Percentiles rank a stretch among this genome's conserved stretches.
Conservation (phyloP, 2,113 vertebrate species). For the Corythornis cristatus region DNA sequence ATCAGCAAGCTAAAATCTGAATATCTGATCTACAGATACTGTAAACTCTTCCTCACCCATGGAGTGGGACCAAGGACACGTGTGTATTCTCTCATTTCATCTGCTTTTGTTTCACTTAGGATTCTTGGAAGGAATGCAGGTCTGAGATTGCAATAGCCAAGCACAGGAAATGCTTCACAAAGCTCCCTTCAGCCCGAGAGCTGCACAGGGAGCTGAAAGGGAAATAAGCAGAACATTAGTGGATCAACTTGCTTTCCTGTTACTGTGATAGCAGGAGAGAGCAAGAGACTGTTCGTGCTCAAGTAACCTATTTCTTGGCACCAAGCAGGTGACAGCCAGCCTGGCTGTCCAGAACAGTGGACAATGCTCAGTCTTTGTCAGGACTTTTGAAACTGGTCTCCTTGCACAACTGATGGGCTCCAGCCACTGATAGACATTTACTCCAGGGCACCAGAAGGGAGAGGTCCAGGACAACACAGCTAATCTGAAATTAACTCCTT, state of each 20-base stretch:
- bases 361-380: neutral
- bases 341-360: neutral
- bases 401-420: neutral
- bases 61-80: neutral
- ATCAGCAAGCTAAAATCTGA: neutral
- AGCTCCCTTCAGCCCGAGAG: neutral
- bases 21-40: neutral
- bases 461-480: neutral
- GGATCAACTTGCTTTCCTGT: fast-evolving
- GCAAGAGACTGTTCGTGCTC: neutral
- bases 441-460: neutral
- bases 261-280: neutral
- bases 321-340: neutral
- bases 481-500: neutral
- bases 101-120: neutral
- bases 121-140: neutral
- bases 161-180: conserved; percentile 9
- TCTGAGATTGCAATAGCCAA: neutral
- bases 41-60: neutral
- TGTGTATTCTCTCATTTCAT: neutral
- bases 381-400: neutral
- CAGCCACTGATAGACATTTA: neutral
- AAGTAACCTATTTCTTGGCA: neutral
- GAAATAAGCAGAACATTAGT: neutral
- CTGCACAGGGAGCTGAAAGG: neutral